Base-by-base conservation (phyloP, 1,140 invertebrate genomes). In the Lordiphosa mommai region DNA sequence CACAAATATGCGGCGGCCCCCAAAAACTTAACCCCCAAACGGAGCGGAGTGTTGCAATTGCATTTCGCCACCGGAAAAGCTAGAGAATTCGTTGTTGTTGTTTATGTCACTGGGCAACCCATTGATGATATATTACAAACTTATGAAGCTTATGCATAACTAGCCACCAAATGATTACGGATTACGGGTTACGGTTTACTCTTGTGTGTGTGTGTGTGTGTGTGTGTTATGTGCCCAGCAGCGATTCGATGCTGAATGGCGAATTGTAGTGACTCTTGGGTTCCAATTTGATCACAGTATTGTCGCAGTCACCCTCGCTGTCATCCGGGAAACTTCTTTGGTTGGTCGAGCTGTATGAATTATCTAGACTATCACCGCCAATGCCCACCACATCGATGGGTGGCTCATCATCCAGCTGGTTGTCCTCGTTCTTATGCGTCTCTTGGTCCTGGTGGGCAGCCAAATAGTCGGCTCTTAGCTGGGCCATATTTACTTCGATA, bases 401-500 rank as follows among this genome's bases (percentile, higher is more conserved):
- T 47, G 50, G 43, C 10, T 92, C 91, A 23, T 92, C 90, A 29
- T 92, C 90, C 53, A 90, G n/a, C n/a, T n/a, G 90, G n/a, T 90
- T 91, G 47, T 90, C 89, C 2, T 92, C 92, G 0, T 93, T 91
- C 61, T 7, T 27, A 5, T 20, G 1, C 3, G 2, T 2, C 5
- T 1, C 2, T 23, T 23, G 20, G 0, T 46, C 50, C 38, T 33
- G 51, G 41, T 80, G 91, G 84, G 93, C 90, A 10, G 92, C 92
- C 14, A 94, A 88, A 34, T 94, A 94, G 85, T 97, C 95, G 79
- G 94, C 92, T 72, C 95, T 95, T 17, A 97, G 89, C 0, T 95
- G 95, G 44, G 95, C 94, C 33, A 97, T 79, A 76, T 96, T 95
- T 4, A 97, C 95, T n/a, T 94, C 92, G 60, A 97, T 95, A 23